Evolutionary conservation across 2,888 invertebrate species (phyloP), one percentile per base, ranked within the genome.

Genomic region (Ormyrus pomaceus): DNA sequence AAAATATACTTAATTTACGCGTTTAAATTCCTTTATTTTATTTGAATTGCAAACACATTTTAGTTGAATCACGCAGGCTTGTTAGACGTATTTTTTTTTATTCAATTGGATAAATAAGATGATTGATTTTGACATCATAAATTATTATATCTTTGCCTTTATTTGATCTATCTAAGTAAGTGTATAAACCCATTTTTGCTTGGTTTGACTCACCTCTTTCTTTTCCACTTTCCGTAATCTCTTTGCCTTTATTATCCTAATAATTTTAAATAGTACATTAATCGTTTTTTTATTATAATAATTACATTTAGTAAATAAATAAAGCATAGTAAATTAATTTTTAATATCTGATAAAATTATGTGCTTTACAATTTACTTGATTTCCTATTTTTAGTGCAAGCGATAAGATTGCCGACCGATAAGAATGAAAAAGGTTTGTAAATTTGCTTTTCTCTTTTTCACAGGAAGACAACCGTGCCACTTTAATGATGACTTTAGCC

Each of bases 401-500:
- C 19, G 19, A 19, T 19, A 19, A 19, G 19, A 19, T 19, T 19
- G 19, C 19, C 19, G 19, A 19, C 19, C 19, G 55, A 55, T 46
- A 73, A 8, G 56, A 62, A 48, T 6, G 50, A 19, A 19, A 19
- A 19, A 19, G 19, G 50, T 64, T 13, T 34, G 56, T 70, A 19
- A 55, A 34, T 58, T 74, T 77, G 2, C 46, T 45, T 58, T 64
- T 61, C 56, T 71, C 68, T 84, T 81, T 19, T 19, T 71, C 19
- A 19, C 19, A 95, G 95, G 92, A 91, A 91, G 93, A 95, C 85
- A 92, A 91, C 83, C 93, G 93, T 5, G 93, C 94, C 5, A 94
- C 95, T 0, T 91, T 96, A n/a, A 91, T 95, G 82, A 93, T 95
- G 83, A 93, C 94, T 0, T 90, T 96, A 56, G 95, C 95, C 70